Evolutionary conservation across 2,113 vertebrate species (phyloP), one percentile per base, ranked within the genome.

Genomic region (Triplophysa dalaica): DNA sequence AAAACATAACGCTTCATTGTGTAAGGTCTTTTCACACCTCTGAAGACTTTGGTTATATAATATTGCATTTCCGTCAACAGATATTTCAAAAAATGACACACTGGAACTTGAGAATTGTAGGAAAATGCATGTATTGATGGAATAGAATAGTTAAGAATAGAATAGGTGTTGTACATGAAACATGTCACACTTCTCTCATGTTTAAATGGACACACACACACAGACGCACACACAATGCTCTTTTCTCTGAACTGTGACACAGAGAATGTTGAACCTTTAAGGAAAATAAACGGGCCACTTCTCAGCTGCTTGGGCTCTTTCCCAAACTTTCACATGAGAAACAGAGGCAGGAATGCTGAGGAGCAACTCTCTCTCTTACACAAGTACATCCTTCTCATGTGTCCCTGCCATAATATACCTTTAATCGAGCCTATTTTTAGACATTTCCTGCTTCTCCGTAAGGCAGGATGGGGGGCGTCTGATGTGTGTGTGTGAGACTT

Each of bases 391-490:
- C 94, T 93, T 95, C 95, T 95, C 94, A 94, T 94, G 93, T 95
- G 94, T 94, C 93, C 93, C 93, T 93, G 93, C 93, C 93, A 95
- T 95, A 95, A 94, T 94, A 94, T 94, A 95, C 94, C 94, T 95
- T 95, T 95, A 93, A 95, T 95, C 93, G 92, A 76, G 92, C 91
- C 94, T 95, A 95, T 95, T 95, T 94, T 95, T 96, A 95, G 93
- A 92, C 92, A 93, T 93, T 94, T 95, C 94, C 95, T 94, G 94
- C 93, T 93, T 72, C 78, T 77, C 79, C 19, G 8, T 50, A 7
- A 60, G 58, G 33, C 21, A 24, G 50, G 69, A 43, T 33, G 54
- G 76, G 41, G 76, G n/a, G 26, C 22, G 43, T 54, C 41, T 79
- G 56, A 41, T 61, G 60, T 77, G 61, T 70, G 74, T 74, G 26